phyloP scores from a whole-genome alignment of 2,113 vertebrate genomes.

The Xiphophorus couchianus region DNA sequence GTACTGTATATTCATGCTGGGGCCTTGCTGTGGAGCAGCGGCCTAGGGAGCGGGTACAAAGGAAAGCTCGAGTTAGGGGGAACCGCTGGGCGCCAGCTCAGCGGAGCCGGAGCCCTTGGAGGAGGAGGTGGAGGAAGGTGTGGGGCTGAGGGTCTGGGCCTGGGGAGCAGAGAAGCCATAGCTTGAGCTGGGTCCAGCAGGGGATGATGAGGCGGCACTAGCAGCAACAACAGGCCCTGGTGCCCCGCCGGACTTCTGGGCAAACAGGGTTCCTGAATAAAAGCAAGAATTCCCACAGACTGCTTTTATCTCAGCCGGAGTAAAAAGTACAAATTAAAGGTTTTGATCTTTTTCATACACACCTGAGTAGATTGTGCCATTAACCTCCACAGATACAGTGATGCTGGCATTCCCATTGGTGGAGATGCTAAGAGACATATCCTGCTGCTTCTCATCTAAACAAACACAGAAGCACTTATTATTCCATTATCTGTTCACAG shows the following conservation, averaged over 20 bases:
- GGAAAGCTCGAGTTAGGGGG: slow-evolving; percentile 69
- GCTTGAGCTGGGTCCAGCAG: slow-evolving; percentile 68
- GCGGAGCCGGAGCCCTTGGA: slow-evolving; percentile 80
- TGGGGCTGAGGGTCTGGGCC: slow-evolving; percentile 77
- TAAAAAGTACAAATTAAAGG: background rate
- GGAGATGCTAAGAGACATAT: slow-evolving; percentile 82
- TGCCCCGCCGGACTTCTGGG: slow-evolving; percentile 74
- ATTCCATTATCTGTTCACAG: background rate
- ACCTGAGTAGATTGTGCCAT: slow-evolving; percentile 84
- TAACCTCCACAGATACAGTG: slow-evolving; percentile 84
- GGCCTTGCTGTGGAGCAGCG: slow-evolving; percentile 44
- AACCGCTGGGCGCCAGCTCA: slow-evolving; percentile 76
- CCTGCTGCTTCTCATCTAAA: slow-evolving; percentile 81
- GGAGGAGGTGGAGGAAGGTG: slow-evolving; percentile 73
- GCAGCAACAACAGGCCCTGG: slow-evolving; percentile 47
- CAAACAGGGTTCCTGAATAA: slow-evolving; percentile 80
- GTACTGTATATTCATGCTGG: slow-evolving; percentile 69
- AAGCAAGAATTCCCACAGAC: background rate
- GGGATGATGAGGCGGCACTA: slow-evolving; percentile 58
- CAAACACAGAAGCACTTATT: background rate
- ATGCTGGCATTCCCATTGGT: slow-evolving; percentile 81
- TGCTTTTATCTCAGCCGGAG: background rate
- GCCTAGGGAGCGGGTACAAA: slow-evolving; percentile 39
- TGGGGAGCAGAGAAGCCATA: slow-evolving; percentile 69
- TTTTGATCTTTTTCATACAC: background rate